Conservation (phyloP, 2,888 invertebrate genomes). For the Antheraea yamamai region DNA sequence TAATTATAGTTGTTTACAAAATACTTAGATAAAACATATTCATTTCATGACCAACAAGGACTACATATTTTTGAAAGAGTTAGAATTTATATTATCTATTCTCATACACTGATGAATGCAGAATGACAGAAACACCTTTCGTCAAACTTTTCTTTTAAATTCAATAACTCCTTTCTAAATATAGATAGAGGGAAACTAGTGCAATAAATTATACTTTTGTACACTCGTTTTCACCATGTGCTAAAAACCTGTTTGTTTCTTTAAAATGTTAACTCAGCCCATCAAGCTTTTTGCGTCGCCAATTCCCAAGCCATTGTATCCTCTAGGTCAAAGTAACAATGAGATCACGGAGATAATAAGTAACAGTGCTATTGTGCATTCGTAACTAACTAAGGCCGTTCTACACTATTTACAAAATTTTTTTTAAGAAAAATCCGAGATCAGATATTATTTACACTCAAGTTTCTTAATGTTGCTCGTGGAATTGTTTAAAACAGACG, state of each 20-base stretch:
- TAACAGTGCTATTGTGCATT: constrained; percentile 6
- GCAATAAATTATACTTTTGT: neutral
- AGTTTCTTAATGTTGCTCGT: too few relatives aligned
- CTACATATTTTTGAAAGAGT: neutral
- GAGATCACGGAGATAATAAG: constrained; percentile 4
- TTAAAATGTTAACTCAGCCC: neutral
- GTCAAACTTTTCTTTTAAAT: neutral
- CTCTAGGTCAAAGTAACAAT: constrained; percentile 1
- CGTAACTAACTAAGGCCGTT: neutral
- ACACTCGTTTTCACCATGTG: neutral
- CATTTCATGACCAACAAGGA: neutral
- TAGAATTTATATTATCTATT: neutral
- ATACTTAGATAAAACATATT: neutral
- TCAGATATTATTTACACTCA: too few relatives aligned
- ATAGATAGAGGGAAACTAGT: neutral
- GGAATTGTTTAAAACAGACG: too few relatives aligned
- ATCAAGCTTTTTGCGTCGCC: neutral
- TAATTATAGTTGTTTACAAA: neutral
- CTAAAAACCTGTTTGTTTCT: neutral
- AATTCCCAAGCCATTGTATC: neutral
- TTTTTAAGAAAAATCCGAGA: neutral
- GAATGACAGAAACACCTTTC: neutral
- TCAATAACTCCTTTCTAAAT: neutral
- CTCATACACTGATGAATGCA: neutral
- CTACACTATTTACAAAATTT: neutral